Evolutionary conservation across 2,797 vertebrate species (phyloP), one percentile per base, ranked within the genome.

Genomic region (Botia almorhae): DNA sequence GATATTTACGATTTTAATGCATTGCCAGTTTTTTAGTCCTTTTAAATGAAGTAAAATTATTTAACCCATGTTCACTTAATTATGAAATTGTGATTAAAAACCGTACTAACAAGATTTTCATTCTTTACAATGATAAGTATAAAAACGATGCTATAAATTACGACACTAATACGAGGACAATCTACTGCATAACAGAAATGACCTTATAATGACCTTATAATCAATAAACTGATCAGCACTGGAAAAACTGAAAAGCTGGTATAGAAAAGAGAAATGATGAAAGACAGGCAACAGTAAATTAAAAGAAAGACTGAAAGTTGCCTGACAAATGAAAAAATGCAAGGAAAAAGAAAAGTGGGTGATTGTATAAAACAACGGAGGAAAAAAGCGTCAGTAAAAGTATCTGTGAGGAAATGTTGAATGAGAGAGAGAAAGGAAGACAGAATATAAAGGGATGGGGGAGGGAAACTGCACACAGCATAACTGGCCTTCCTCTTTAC

Each of bases 381-480:
- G 36, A 36, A 36, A 65, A 73, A 76, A 63, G 33, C 56, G 6
- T 36, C 36, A 2, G 36, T 36, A n/a, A 43, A 50, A 67, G 48
- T 33, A 72, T 56, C 74, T 36, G 19, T 74, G 19, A 65, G 33
- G 43, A 81, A 70, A 76, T 78, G 74, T 74, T 67, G 43, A 82
- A 76, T 71, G 71, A n/a, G 68, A 74, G 26, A 53, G 76, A 50
- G 50, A 51, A 64, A 29, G 88, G 88, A 90, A 91, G 64, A 63
- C 88, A 86, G 86, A 90, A 79, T 16, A 74, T 21, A 14, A 58
- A 88, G 88, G 83, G 17, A 77, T 81, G 85, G 80, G 75, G 82
- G 84, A 82, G 73, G 78, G 83, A 76, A 61, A 74, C 51, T 85
- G 88, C 84, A 55, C 26, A 51, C 17, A 12, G 19, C 58, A 74